Base-by-base conservation (phyloP, 2,113 vertebrate genomes). In the Rana temporaria region DNA sequence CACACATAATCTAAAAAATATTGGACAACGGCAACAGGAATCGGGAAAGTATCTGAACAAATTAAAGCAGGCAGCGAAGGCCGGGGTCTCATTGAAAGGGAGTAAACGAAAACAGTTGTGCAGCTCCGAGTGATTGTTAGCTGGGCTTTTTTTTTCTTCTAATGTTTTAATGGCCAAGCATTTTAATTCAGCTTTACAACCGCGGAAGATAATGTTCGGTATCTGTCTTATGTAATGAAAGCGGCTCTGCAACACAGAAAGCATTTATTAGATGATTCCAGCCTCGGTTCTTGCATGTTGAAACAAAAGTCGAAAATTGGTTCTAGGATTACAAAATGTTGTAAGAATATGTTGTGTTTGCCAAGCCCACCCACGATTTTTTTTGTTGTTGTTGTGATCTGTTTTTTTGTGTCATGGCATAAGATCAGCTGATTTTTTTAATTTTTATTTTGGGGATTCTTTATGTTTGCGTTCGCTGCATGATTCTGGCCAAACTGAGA, bases 151-250 rank as follows among this genome's bases (percentile, higher is more conserved):
- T 68, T 83, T 76, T 68, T 17, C 38, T 9, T 48, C 32, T 68
- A 67, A 76, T 74, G 53, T 57, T 82, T 76, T 83, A 76, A 82
- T 73, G 70, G 72, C 48, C 20, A 24, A 68, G 66, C 20, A 60
- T 68, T 68, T 83, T 76, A 57, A 68, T 83, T 83, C 53, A 34
- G 34, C 63, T 67, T 67, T 74, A 64, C 60, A 74, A 66, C 80
- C 66, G 20, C 22, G 65, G 17, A 63, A 76, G 81, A 76, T 76
- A 75, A 68, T 75, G 64, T 55, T 68, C 38, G 4, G 57, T 74
- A 75, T 82, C 80, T 82, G 80, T 42, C 70, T 82, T 74, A 42
- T 73, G 70, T 82, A 82, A 74, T 59, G 56, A 75, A 59, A 82
- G 34, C 66, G 34, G 24, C 20, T 75, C 53, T 20, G 62, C 48